Conservation (phyloP, 1,140 invertebrate species). For the Catajapyx aquilonaris region DNA sequence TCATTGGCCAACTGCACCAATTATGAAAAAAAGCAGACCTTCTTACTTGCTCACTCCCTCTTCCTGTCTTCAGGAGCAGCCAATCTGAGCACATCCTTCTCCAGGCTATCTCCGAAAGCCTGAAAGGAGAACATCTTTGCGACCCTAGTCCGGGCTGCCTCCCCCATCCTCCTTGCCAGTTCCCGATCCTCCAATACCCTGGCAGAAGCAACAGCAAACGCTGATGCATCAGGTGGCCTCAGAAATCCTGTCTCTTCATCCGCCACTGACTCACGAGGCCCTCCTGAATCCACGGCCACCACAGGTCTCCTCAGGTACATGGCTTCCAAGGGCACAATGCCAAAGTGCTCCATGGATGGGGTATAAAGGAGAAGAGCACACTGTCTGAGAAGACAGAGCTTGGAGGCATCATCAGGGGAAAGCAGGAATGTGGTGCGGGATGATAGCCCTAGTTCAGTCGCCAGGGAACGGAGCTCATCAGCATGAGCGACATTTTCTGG, state of each 20-base stretch:
- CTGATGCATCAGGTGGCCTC: constrained; percentile 37
- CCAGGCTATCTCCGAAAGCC: too few relatives aligned
- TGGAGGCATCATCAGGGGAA: constrained; percentile 66
- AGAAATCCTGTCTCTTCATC: constrained; percentile 79
- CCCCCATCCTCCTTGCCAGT: constrained; percentile 39
- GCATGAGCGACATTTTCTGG: constrained; percentile 78
- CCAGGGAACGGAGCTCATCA: too few relatives aligned
- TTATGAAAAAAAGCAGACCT: too few relatives aligned
- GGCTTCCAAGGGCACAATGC: constrained; percentile 96
- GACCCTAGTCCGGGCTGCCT: too few relatives aligned
- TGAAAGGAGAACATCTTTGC: too few relatives aligned
- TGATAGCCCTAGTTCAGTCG: constrained; percentile 41
- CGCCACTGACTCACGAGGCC: constrained; percentile 80
- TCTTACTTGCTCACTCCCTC: too few relatives aligned
- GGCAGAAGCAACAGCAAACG: constrained; percentile 60
- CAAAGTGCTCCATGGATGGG: constrained; percentile 94
- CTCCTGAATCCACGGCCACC: constrained; percentile 85
- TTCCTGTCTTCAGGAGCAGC: too few relatives aligned
- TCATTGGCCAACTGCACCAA: too few relatives aligned
- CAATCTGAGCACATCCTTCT: too few relatives aligned
- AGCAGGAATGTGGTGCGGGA: constrained; percentile 63
- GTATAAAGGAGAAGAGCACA: constrained; percentile 78
- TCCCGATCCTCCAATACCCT: constrained; percentile 30
- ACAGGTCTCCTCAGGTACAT: constrained; percentile 89
- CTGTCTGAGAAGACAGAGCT: constrained; percentile 51